Percentiles rank a stretch among this genome's conserved stretches.
Evolutionary conservation across 2,113 vertebrate species (phyloP).

Genomic region (Tragulus kanchil): DNA sequence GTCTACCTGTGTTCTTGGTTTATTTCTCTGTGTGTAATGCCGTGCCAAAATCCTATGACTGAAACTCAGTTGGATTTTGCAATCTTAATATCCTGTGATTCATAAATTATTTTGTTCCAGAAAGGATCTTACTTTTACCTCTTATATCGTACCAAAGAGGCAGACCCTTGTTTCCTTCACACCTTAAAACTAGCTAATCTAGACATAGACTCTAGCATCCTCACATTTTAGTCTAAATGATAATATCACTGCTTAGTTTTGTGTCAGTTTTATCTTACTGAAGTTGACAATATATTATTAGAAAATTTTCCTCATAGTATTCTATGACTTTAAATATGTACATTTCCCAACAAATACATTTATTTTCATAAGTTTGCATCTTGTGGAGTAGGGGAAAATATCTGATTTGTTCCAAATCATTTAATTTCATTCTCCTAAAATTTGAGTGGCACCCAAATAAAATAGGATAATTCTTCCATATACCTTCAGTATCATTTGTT

Average conservation of each 20-base stretch:
- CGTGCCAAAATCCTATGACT: not conserved
- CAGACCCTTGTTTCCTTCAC: not conserved
- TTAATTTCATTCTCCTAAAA: slow-evolving; percentile 68
- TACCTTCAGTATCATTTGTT: slow-evolving; percentile 73
- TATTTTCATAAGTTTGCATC: slow-evolving; percentile 42
- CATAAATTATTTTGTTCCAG: not conserved
- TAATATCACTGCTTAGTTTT: not conserved
- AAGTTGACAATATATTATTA: not conserved
- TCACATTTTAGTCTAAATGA: not conserved
- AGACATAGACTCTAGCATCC: not conserved
- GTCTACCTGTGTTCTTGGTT: not conserved
- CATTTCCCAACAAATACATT: slow-evolving; percentile 43
- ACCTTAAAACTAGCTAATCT: not conserved
- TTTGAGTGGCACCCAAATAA: slow-evolving; percentile 75
- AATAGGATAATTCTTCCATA: slow-evolving; percentile 70
- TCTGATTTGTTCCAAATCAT: slow-evolving; percentile 73
- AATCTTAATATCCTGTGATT: not conserved
- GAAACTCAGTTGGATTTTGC: not conserved
- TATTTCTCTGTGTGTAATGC: not conserved
- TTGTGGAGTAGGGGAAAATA: not conserved
- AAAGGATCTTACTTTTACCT: not conserved
- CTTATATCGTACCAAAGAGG: not conserved
- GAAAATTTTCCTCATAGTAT: not conserved
- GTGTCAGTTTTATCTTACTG: not conserved
- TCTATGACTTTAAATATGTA: slow-evolving; percentile 23